Conservation (phyloP, 2,888 invertebrate genomes). For the Drosophila diplacantha region DNA sequence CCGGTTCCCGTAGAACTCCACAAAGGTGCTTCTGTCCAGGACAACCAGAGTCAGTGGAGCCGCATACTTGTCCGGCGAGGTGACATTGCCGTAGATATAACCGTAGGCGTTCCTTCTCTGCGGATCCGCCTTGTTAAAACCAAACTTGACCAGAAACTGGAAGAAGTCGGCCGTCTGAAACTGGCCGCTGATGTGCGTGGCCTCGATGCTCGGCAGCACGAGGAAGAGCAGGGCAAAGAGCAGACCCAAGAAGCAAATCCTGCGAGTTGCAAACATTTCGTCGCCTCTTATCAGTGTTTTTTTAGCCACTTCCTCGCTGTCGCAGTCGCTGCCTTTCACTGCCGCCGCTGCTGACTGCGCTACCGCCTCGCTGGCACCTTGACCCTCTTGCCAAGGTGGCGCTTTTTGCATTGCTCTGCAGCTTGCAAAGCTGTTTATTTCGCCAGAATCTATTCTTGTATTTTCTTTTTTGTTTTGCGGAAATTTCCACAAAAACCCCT, state of each 20-base stretch:
- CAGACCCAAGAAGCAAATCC: constrained; percentile 34
- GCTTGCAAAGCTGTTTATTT: constrained; percentile 44
- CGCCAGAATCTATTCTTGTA: constrained; percentile 23
- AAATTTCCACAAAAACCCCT: constrained; percentile 35
- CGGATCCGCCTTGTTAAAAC: constrained; percentile 96
- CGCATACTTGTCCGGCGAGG: constrained; percentile 82
- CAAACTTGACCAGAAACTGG: constrained; percentile 95
- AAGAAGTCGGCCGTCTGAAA: constrained; percentile 87
- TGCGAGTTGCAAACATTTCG: constrained; percentile 24
- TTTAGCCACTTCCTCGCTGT: constrained; percentile 1
- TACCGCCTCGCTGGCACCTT: constrained; percentile 49
- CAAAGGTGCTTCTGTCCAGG: constrained; percentile 90
- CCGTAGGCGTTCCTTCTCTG: constrained; percentile 90
- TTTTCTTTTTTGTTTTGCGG: constrained; percentile 32
- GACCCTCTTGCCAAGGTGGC: constrained; percentile 59
- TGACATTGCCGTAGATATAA: constrained; percentile 97
- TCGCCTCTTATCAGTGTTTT: constrained; percentile 24
- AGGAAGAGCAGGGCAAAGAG: constrained; percentile 10
- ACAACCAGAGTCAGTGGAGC: constrained; percentile 91
- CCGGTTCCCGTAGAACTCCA: constrained; percentile 91
- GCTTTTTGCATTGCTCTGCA: constrained; percentile 66
- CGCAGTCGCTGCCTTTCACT: background rate
- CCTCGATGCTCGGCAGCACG: constrained; percentile 30
- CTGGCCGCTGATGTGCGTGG: constrained; percentile 82
- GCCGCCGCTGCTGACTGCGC: background rate